phyloP scores from a whole-genome alignment of 2,113 vertebrate genomes.

The Lipophrys pholis region DNA sequence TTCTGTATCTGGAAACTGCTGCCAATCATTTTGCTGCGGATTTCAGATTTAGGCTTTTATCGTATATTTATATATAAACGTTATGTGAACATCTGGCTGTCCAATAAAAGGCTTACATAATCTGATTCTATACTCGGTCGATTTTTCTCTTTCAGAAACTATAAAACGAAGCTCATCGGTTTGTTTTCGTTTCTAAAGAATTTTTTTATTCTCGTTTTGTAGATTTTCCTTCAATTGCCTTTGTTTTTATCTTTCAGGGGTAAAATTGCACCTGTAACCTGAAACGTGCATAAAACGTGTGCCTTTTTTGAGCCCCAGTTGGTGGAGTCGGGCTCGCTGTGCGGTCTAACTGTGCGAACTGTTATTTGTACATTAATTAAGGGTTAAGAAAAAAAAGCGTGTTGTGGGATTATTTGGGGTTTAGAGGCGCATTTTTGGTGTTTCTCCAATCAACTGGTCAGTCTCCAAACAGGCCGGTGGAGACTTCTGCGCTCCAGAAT shows the following conservation, averaged over 20 bases:
- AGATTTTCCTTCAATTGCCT: background rate
- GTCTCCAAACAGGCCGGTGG: conserved; percentile 61
- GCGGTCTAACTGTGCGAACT: conserved; percentile 6
- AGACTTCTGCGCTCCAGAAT: conserved; percentile 10
- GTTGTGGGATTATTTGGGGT: conserved; percentile 52
- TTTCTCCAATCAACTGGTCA: conserved; percentile 57
- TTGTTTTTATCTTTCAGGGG: background rate
- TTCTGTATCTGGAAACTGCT: background rate
- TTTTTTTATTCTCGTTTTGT: background rate
- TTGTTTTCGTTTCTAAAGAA: background rate
- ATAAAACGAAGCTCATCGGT: too few relatives aligned
- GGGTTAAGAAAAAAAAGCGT: conserved; percentile 9
- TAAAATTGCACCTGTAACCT: background rate
- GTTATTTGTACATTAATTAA: conserved; percentile 40
- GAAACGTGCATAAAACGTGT: background rate
- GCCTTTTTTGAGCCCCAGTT: conserved; percentile 5
- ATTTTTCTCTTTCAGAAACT: background rate
- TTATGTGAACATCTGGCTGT: background rate
- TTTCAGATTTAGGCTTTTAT: background rate
- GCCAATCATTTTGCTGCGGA: background rate
- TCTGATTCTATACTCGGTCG: background rate
- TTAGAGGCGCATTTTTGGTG: conserved; percentile 30
- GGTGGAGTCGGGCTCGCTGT: conserved; percentile 2
- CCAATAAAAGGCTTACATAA: background rate
- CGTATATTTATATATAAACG: too few relatives aligned